phyloP scores from a whole-genome alignment of 2,113 vertebrate species.

The Scatophagus argus region DNA sequence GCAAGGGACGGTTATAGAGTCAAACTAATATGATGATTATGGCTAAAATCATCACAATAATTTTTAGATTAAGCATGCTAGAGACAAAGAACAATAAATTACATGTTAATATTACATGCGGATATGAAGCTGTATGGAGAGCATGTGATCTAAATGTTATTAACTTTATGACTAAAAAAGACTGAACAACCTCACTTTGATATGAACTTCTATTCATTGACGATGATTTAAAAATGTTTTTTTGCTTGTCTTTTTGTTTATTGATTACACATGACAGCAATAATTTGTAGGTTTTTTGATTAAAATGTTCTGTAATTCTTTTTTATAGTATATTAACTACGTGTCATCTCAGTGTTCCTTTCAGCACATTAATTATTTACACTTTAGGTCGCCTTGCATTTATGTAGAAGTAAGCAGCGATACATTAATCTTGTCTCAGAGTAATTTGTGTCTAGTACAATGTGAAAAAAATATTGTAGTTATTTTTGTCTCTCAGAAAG shows the following conservation, averaged over 20 bases:
- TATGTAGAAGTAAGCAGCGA: slow-evolving; percentile 10
- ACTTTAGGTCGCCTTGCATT: slow-evolving; percentile 20
- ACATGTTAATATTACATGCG: background rate
- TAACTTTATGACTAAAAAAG: slow-evolving; percentile 14
- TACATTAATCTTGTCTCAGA: slow-evolving; percentile 28
- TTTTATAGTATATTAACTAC: slow-evolving; percentile 7
- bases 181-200: slow-evolving; percentile 6
- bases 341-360: slow-evolving; percentile 26
- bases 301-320: slow-evolving; percentile 16
- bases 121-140: background rate
- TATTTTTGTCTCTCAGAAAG: slow-evolving; percentile 47
- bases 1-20: background rate
- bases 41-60: background rate
- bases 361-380: slow-evolving; percentile 38
- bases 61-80: background rate
- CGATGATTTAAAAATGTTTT: background rate
- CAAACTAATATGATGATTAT: too few species aligned
- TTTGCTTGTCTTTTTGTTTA: background rate
- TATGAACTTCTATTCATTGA: slow-evolving; percentile 17
- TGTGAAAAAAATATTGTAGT: slow-evolving; percentile 9
- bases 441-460: slow-evolving; percentile 31
- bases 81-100: background rate
- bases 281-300: slow-evolving; percentile 2
- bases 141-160: background rate
- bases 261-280: background rate